Conservation (phyloP, 1,140 invertebrate species). For the Caligus rogercresseyi region DNA sequence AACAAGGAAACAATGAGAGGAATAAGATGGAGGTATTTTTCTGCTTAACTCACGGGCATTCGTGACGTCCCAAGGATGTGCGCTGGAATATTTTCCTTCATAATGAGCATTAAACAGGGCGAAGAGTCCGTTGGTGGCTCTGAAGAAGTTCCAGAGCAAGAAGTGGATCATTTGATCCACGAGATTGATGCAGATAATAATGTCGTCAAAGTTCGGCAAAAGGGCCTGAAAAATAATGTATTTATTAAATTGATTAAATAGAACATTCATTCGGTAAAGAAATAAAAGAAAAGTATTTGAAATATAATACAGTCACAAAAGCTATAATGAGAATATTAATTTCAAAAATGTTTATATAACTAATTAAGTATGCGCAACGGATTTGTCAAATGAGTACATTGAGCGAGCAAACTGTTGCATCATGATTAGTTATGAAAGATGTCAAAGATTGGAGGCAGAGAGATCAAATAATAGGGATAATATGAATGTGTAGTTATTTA, state of each 20-base stretch:
- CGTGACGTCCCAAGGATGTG: conserved; percentile 4
- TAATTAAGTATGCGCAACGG: too few species aligned
- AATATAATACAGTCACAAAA: too few species aligned
- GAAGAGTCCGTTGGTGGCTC: not conserved
- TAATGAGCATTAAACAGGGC: not conserved
- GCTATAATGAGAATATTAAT: too few species aligned
- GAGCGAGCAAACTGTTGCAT: too few species aligned
- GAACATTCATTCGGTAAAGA: not conserved
- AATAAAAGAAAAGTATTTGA: too few species aligned
- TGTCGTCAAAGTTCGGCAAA: conserved; percentile 1
- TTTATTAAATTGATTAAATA: not conserved
- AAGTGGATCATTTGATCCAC: conserved; percentile 6
- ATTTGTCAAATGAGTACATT: too few species aligned
- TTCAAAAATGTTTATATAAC: too few species aligned
- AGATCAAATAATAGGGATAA: too few species aligned
- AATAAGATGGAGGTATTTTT: not conserved
- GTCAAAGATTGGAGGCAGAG: too few species aligned
- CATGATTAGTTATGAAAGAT: too few species aligned
- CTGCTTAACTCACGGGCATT: conserved; percentile 4
- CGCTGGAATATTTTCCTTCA: conserved; percentile 8
- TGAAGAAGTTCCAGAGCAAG: not conserved
- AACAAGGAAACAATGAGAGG: not conserved
- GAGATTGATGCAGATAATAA: conserved; percentile 5
- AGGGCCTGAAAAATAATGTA: not conserved
- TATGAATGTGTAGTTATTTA: too few species aligned